Evolutionary conservation across 1,140 invertebrate genomes (phyloP).

Genomic region (Andrena cerasifolii): DNA sequence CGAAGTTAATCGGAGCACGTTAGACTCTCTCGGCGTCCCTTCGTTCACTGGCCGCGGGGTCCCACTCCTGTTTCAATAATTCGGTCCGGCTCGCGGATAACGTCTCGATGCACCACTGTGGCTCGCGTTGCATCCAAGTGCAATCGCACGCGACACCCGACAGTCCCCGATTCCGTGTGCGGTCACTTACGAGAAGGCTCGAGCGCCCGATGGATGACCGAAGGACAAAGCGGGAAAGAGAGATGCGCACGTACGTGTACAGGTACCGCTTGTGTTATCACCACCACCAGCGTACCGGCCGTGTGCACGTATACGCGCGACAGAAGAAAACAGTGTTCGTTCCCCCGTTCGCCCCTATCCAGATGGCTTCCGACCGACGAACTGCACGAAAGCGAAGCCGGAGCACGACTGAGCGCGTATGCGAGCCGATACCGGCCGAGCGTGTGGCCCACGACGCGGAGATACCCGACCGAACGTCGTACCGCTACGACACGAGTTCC

Average conservation of each 20-base stretch:
- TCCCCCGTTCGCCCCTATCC: background rate
- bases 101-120: slow-evolving; percentile 8
- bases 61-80: too few species aligned
- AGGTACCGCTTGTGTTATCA: too few species aligned
- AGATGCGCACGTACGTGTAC: background rate
- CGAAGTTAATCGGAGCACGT: slow-evolving; percentile 61
- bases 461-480: slow-evolving; percentile 69
- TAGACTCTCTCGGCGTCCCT: slow-evolving; percentile 46
- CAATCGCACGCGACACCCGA: slow-evolving; percentile 5
- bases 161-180: background rate
- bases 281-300: too few species aligned
- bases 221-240: slow-evolving; percentile 3
- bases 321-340: slow-evolving; percentile 29
- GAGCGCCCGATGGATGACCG: slow-evolving; percentile 3
- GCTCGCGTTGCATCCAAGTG: background rate
- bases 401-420: slow-evolving; percentile 65
- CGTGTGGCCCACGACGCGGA: slow-evolving; percentile 64
- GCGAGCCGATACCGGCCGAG: slow-evolving; percentile 66
- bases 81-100: too few species aligned
- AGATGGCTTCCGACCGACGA: slow-evolving; percentile 4
- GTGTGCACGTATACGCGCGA: background rate
- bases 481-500: slow-evolving; percentile 66
- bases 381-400: slow-evolving; percentile 42
- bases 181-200: background rate
- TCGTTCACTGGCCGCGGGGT: background rate